Conservation (phyloP, 2,888 invertebrate genomes). For the Blera fallax region DNA sequence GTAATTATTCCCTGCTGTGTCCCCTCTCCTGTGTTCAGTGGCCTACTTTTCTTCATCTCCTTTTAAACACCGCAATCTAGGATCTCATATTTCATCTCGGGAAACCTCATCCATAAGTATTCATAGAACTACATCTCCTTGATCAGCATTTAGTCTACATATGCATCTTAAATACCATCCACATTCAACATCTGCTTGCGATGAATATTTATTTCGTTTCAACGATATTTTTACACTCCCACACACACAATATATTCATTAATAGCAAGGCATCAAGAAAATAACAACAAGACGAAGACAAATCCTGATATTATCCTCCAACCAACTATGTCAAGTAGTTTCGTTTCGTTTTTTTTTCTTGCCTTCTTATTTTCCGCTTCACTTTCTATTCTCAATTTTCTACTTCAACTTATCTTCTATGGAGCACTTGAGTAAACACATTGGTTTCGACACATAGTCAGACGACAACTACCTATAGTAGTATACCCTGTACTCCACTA, state of each 20-base stretch:
- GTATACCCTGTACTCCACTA: neutral
- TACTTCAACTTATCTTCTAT: conserved; percentile 55
- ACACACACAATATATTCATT: conserved; percentile 30
- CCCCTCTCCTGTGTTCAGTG: neutral
- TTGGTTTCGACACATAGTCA: conserved; percentile 62
- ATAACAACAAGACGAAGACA: conserved; percentile 32
- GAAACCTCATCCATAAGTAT: conserved; percentile 10
- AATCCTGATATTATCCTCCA: conserved; percentile 57
- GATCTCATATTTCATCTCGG: neutral
- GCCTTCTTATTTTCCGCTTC: conserved; percentile 38
- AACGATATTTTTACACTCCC: conserved; percentile 29
- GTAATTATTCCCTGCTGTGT: no score
- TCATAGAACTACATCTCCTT: conserved; percentile 16
- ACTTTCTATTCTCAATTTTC: conserved; percentile 60
- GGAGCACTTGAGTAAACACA: conserved; percentile 66
- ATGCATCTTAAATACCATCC: conserved; percentile 14
- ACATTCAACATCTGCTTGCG: conserved; percentile 41
- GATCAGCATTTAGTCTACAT: conserved; percentile 43
- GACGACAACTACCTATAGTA: conserved; percentile 10
- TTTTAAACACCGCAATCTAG: neutral
- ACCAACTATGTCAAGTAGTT: conserved; percentile 69
- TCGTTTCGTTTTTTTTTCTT: conserved; percentile 4
- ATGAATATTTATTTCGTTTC: conserved; percentile 39
- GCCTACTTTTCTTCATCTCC: neutral
- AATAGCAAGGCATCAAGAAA: conserved; percentile 21